Evolutionary conservation across 2,797 vertebrate genomes (phyloP).

Genomic region (Podarcis siculus): DNA sequence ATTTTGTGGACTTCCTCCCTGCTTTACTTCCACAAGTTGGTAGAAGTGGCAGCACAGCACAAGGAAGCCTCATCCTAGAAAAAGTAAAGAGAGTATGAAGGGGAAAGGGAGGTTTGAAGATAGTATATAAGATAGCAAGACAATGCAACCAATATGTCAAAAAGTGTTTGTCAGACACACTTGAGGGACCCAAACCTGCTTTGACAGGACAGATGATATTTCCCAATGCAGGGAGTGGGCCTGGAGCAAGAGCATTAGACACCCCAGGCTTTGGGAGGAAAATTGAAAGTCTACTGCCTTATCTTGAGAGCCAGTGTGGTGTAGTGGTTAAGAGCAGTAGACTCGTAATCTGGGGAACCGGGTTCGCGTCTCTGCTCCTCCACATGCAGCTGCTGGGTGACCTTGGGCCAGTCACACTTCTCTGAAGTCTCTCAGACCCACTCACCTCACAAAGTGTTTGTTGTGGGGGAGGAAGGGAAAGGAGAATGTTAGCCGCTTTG

Average conservation of each 20-base stretch:
- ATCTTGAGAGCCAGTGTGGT: too few relatives aligned
- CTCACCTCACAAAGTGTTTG: too few relatives aligned
- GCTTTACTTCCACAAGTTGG: background rate
- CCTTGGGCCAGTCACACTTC: too few relatives aligned
- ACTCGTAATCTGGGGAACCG: too few relatives aligned
- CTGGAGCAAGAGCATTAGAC: background rate
- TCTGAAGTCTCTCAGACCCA: too few relatives aligned
- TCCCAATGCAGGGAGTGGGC: background rate
- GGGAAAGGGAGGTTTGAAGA: background rate
- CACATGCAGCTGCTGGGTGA: too few relatives aligned
- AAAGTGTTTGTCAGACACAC: background rate
- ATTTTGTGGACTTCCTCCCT: background rate
- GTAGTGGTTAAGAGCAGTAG: too few relatives aligned
- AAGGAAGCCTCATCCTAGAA: background rate
- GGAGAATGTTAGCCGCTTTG: too few relatives aligned
- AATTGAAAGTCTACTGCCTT: background rate
- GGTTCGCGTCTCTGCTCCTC: too few relatives aligned
- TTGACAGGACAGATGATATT: background rate
- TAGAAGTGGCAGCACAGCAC: too few relatives aligned
- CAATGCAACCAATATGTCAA: background rate
- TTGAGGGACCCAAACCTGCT: background rate
- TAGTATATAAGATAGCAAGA: too few relatives aligned
- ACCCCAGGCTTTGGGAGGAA: background rate
- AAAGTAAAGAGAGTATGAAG: background rate
- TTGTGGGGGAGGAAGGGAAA: too few relatives aligned